phyloP scores from a whole-genome alignment of 2,888 invertebrate genomes.

The Euplexia lucipara region DNA sequence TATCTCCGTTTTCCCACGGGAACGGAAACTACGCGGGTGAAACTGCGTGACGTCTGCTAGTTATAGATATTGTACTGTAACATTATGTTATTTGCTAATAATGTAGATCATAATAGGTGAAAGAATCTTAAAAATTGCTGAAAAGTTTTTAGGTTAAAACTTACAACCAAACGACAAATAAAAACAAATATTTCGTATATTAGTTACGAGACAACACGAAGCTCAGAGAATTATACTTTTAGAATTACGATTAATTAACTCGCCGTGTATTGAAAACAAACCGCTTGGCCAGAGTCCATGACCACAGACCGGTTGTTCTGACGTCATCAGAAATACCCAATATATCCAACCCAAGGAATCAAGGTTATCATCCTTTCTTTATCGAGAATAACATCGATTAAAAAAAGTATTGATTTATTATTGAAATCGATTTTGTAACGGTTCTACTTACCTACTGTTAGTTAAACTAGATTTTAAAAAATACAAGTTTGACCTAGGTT shows the following conservation, averaged over 20 bases:
- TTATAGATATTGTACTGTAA: too few relatives aligned
- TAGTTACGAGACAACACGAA: too few relatives aligned
- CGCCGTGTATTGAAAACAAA: background rate
- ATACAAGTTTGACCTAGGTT: background rate
- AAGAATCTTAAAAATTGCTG: too few relatives aligned
- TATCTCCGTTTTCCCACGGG: too few relatives aligned
- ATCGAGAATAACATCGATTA: background rate
- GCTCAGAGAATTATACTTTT: too few relatives aligned
- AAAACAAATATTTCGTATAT: too few relatives aligned
- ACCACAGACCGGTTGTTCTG: slow-evolving; percentile 26
- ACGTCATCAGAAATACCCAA: slow-evolving; percentile 52
- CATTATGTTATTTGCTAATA: too few relatives aligned
- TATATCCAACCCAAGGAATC: background rate
- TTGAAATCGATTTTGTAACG: background rate
- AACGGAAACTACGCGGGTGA: too few relatives aligned
- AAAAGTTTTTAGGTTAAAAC: too few relatives aligned
- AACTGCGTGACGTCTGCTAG: too few relatives aligned
- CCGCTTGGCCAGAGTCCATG: background rate
- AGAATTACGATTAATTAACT: background rate
- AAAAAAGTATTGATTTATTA: background rate
- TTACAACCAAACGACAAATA: too few relatives aligned
- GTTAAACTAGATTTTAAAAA: background rate
- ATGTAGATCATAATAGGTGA: too few relatives aligned
- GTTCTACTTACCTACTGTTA: background rate
- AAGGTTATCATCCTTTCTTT: background rate